A percentile compares a stretch with the other conserved stretches of the same genome.
Evolutionary conservation across 2,888 invertebrate genomes (phyloP).

Genomic region (Pollenia griseotomentosa): DNA sequence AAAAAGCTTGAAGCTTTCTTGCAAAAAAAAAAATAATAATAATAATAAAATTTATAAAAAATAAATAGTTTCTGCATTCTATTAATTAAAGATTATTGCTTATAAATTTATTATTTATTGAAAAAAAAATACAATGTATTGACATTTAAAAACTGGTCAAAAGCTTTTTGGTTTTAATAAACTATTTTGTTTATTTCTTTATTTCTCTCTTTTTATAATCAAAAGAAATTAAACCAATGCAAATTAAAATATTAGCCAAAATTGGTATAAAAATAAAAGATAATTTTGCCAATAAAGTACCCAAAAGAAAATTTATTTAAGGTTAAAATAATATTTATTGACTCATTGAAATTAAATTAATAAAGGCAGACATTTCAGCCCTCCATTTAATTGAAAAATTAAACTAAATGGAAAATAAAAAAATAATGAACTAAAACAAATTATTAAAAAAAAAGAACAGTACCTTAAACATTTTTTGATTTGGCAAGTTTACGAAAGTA

Average conservation of each 20-base stretch:
- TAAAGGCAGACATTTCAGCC: not conserved
- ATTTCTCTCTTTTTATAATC: not conserved
- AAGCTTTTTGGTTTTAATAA: too few species aligned
- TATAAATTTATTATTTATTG: too few species aligned
- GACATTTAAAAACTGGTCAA: too few species aligned
- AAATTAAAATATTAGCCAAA: constrained; percentile 11
- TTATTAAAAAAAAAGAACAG: not conserved
- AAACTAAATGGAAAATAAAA: not conserved
- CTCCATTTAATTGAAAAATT: not conserved
- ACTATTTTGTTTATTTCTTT: too few species aligned
- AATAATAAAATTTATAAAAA: too few species aligned
- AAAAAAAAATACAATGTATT: too few species aligned
- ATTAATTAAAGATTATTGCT: too few species aligned
- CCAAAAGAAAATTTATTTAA: constrained; percentile 24
- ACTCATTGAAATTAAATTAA: not conserved
- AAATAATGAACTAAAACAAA: not conserved
- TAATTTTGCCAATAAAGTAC: not conserved
- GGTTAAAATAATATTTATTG: constrained; percentile 3
- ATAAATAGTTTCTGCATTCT: too few species aligned
- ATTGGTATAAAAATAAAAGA: not conserved
- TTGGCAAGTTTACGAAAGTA: not conserved
- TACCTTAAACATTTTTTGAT: not conserved
- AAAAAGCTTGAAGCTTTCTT: too few species aligned
- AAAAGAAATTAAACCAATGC: not conserved
- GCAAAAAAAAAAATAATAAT: too few species aligned